Evolutionary conservation across 2,797 vertebrate species (phyloP).

Genomic region (Ciconia nigra): DNA sequence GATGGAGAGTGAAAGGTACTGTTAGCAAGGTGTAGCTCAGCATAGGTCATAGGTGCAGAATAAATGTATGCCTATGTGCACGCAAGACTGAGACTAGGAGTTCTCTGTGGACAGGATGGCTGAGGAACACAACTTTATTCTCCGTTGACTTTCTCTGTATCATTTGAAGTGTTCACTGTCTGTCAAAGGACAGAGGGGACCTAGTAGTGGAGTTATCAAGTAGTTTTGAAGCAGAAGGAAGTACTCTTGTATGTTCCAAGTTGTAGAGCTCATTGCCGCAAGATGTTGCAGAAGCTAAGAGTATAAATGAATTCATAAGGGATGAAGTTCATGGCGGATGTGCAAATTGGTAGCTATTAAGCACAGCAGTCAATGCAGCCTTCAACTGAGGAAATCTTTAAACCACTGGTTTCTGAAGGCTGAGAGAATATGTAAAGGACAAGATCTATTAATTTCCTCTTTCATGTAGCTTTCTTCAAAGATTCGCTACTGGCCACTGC

Average conservation of each 20-base stretch:
- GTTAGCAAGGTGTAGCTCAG: not conserved
- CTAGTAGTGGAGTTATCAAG: not conserved
- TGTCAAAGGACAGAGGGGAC: not conserved
- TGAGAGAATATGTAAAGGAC: not conserved
- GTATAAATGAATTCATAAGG: not conserved
- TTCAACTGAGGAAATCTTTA: not conserved
- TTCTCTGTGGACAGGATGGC: not conserved
- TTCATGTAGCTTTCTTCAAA: not conserved
- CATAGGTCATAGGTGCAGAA: too few relatives aligned
- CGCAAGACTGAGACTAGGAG: fast-evolving
- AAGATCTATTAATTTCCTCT: not conserved
- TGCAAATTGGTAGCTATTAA: not conserved
- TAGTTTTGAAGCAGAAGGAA: not conserved
- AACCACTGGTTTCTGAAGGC: not conserved
- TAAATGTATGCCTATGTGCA: fast-evolving
- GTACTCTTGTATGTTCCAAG: not conserved
- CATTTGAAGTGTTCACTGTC: fast-evolving
- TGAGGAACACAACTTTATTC: not conserved
- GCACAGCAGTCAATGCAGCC: not conserved
- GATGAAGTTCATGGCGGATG: not conserved
- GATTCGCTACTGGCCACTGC: not conserved
- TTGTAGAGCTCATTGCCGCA: not conserved
- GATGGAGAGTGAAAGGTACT: not conserved
- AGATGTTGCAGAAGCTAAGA: not conserved
- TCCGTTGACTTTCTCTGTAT: not conserved